Conservation (phyloP, 2,888 invertebrate genomes). For the Eulithis prunata region DNA sequence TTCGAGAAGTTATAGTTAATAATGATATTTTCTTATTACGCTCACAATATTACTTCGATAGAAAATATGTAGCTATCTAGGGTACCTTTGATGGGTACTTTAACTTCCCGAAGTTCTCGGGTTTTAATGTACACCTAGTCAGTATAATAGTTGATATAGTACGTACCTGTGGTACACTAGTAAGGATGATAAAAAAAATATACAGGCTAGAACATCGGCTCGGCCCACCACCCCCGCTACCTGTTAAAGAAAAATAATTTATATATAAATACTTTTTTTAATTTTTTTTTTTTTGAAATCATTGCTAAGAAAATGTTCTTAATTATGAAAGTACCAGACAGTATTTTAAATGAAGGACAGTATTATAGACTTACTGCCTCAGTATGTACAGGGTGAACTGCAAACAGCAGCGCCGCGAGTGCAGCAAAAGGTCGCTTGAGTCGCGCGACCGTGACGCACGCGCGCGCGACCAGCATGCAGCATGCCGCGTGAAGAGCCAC, state of each 20-base stretch:
- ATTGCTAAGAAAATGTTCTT: too few relatives aligned
- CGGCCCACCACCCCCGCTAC: constrained; percentile 95
- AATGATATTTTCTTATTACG: too few relatives aligned
- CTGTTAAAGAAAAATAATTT: constrained; percentile 52
- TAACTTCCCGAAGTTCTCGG: too few relatives aligned
- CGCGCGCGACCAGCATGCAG: constrained; percentile 88
- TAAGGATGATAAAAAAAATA: constrained; percentile 92
- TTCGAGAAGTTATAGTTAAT: too few relatives aligned
- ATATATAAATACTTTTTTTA: too few relatives aligned
- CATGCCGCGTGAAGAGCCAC: constrained; percentile 90
- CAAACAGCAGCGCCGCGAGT: constrained; percentile 90
- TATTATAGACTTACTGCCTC: constrained; percentile 89
- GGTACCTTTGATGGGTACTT: too few relatives aligned
- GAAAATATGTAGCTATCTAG: too few relatives aligned
- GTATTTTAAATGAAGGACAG: too few relatives aligned
- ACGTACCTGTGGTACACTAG: constrained; percentile 92
- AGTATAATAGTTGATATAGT: neutral
- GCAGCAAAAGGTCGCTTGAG: constrained; percentile 88
- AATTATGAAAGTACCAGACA: too few relatives aligned
- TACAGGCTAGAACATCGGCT: constrained; percentile 93
- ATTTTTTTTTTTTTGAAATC: too few relatives aligned
- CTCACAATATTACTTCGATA: too few relatives aligned
- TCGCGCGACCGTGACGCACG: constrained; percentile 87
- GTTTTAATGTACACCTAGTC: too few relatives aligned
- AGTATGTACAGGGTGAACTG: constrained; percentile 94